Conservation (phyloP, 64 coral and sea anemone species). For the Pocillopora damicornis region DNA sequence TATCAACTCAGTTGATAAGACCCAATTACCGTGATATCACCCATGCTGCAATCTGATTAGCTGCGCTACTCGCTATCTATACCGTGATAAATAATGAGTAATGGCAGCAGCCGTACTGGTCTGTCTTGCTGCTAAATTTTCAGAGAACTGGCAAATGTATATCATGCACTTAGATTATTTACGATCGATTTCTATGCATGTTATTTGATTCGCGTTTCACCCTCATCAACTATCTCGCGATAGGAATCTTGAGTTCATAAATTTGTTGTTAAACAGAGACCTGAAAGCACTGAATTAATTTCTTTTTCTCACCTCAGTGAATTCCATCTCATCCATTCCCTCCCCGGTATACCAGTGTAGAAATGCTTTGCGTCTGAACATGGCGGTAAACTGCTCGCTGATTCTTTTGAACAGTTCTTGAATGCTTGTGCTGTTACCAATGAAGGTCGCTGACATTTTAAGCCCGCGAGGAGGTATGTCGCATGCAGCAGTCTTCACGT, state of each 20-base stretch:
- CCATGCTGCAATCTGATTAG: too few species aligned
- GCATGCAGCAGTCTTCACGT: constrained; percentile 62
- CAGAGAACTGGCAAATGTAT: not conserved
- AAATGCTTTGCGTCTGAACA: constrained; percentile 62
- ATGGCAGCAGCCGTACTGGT: too few species aligned
- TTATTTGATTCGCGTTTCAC: too few species aligned
- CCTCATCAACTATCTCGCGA: too few species aligned
- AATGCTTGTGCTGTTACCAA: constrained; percentile 56
- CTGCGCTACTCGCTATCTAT: too few species aligned
- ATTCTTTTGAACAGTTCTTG: constrained; percentile 65
- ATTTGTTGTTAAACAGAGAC: too few species aligned
- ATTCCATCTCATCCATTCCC: constrained; percentile 72
- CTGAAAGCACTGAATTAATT: not conserved
- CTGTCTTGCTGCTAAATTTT: not conserved
- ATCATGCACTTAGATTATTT: not conserved
- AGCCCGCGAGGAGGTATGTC: constrained; percentile 67
- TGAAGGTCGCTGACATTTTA: constrained; percentile 67
- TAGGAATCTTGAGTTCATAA: too few species aligned
- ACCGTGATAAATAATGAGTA: too few species aligned
- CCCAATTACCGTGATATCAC: too few species aligned
- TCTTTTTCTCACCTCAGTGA: constrained; percentile 51
- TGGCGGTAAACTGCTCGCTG: constrained; percentile 58
- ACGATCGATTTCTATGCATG: too few species aligned
- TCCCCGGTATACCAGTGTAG: constrained; percentile 67
- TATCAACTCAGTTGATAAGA: too few species aligned